A percentile compares a stretch with the other conserved stretches of the same genome.
Conservation (phyloP, 1,140 invertebrate species). For the Heliothis virescens region DNA sequence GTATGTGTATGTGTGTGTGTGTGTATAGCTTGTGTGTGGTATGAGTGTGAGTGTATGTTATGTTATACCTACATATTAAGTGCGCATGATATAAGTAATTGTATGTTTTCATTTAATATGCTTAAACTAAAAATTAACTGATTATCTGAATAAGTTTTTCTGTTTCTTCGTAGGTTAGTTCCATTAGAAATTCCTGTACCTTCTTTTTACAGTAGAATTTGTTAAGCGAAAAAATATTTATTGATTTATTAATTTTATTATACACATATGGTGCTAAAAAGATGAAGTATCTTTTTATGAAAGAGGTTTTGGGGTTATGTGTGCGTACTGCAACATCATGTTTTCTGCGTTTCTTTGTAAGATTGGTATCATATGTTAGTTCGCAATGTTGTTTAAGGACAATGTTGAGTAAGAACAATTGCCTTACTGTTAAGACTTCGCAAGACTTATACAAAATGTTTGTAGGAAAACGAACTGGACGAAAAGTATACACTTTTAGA, state of each 20-base stretch:
- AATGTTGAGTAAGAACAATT: constrained; percentile 7
- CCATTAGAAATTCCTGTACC: background rate
- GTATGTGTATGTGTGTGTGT: background rate
- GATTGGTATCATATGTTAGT: background rate
- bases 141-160: constrained; percentile 6
- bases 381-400: background rate
- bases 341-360: constrained; percentile 3
- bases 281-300: background rate
- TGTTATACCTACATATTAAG: too few species aligned
- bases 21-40: background rate
- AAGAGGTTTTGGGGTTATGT: background rate
- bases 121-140: background rate
- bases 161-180: background rate
- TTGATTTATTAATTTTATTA: constrained; percentile 10
- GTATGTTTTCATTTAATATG: background rate
- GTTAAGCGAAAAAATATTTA: background rate
- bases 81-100: background rate
- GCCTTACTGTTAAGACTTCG: background rate
- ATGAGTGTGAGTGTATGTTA: background rate
- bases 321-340: background rate
- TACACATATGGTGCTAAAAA: background rate
- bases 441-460: background rate
- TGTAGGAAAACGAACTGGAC: constrained; percentile 1
- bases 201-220: background rate
- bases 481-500: constrained; percentile 1